phyloP scores from a whole-genome alignment of 2,888 invertebrate species.

The Lepas anatifera region DNA sequence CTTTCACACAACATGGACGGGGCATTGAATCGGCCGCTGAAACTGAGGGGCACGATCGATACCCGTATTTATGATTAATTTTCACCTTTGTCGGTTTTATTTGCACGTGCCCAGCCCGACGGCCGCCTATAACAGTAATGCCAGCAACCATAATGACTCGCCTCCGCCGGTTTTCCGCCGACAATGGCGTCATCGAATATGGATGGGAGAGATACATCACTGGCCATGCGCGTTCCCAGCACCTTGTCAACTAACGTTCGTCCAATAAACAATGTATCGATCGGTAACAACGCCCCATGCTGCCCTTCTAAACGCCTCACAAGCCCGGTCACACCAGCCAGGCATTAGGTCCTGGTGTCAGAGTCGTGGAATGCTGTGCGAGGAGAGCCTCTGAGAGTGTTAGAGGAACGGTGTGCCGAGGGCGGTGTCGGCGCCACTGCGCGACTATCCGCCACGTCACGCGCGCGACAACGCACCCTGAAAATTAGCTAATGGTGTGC shows the following conservation, averaged over 20 bases:
- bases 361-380: too few species aligned
- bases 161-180: not conserved
- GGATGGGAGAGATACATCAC: slow-evolving; percentile 9
- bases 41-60: not conserved
- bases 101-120: not conserved
- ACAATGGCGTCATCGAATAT: slow-evolving; percentile 10
- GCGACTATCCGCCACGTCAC: too few species aligned
- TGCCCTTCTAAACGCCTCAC: too few species aligned
- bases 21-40: not conserved
- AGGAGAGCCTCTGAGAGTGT: too few species aligned
- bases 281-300: too few species aligned
- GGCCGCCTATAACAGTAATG: not conserved
- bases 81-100: slow-evolving; percentile 3
- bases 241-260: not conserved
- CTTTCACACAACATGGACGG: not conserved
- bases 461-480: not conserved
- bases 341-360: too few species aligned
- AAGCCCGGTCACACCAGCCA: too few species aligned
- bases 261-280: too few species aligned
- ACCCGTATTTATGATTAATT: slow-evolving; percentile 1
- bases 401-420: too few species aligned
- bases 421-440: too few species aligned
- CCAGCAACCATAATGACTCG: not conserved
- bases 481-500: not conserved
- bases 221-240: not conserved